Base-by-base conservation (phyloP, 2,888 invertebrate genomes). In the Aleiodes testaceus region DNA sequence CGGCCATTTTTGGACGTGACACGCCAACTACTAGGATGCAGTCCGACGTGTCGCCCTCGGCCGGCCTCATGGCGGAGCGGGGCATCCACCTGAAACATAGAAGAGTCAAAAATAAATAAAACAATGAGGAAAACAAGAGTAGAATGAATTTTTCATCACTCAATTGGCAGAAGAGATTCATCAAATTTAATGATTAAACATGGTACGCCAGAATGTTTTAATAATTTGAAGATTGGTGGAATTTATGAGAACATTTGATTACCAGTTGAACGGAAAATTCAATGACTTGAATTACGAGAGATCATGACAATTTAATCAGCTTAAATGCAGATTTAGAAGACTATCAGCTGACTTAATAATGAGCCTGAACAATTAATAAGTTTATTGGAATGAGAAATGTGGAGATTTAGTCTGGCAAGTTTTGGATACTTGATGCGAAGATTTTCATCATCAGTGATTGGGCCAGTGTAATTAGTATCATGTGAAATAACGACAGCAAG, bases 11-110 rank as follows among this genome's bases (percentile, higher is more conserved):
- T 82, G 95, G 94, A 89, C 95, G 92, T 88, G 94, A 94, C 84
- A 95, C 93, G 80, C 94, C 95, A 84, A 94, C 93, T 84, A 94
- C 93, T 82, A 95, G 89, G 85, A 95, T 93, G 90, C 94, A 95
- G 89, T 95, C 95, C 87, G 94, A 92, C 88, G 93, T 91, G 88
- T 94, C 94, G 89, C 93, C 92, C 89, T 94, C 94, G 88, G 92
- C 93, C 85, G 94, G 93, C 89, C 93, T 92, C 92, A 95, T 94
- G 84, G 93, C 93, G 85, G 93, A 91, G 88, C 93, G 92, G 82
- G 93, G 92, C 89, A 94, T 92, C 94, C 94, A 95, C 92, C 94
- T 95, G 88, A 42, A 86, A 87, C 74, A 72, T 67, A 73, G 3
- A 26, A 26, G 1, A 26, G 5, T 26, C 4, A 26, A 69, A 59